Evolutionary conservation across 1,140 invertebrate genomes (phyloP).

Genomic region (Aradophagus sp.): DNA sequence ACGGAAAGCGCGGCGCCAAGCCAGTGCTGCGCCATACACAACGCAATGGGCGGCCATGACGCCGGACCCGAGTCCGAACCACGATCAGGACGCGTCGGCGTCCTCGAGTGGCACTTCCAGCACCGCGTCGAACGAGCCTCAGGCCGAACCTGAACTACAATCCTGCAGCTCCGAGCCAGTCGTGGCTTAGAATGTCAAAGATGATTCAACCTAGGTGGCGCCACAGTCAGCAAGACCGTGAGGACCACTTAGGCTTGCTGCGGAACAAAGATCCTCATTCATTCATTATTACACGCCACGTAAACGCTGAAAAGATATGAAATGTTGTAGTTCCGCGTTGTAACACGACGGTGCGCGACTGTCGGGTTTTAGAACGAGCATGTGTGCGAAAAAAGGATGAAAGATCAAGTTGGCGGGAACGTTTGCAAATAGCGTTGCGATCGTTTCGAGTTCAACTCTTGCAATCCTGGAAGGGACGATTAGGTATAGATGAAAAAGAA

Average conservation of each 20-base stretch:
- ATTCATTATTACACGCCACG: conserved; percentile 20
- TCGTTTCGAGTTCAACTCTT: too few species aligned
- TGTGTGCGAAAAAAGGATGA: too few species aligned
- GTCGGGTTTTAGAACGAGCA: too few species aligned
- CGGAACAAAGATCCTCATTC: conserved; percentile 22
- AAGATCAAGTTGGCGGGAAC: too few species aligned
- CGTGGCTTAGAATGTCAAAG: conserved; percentile 65
- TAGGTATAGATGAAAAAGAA: too few species aligned
- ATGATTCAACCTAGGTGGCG: conserved; percentile 1
- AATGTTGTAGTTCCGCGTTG: conserved; percentile 22
- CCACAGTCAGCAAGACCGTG: background rate
- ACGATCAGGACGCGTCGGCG: conserved; percentile 62
- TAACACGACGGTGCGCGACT: too few species aligned
- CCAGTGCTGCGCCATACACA: conserved; percentile 82
- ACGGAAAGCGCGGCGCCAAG: conserved; percentile 84
- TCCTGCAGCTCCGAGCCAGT: conserved; percentile 73
- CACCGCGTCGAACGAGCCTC: conserved; percentile 59
- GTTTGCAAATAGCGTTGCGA: too few species aligned
- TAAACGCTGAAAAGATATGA: conserved; percentile 18
- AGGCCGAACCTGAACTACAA: conserved; percentile 69
- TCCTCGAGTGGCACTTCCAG: conserved; percentile 49
- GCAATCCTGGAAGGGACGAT: background rate
- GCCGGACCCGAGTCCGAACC: conserved; percentile 63
- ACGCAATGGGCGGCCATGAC: conserved; percentile 73
- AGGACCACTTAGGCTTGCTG: background rate